Evolutionary conservation across 2,113 vertebrate genomes (phyloP).

Genomic region (Orycteropus afer): DNA sequence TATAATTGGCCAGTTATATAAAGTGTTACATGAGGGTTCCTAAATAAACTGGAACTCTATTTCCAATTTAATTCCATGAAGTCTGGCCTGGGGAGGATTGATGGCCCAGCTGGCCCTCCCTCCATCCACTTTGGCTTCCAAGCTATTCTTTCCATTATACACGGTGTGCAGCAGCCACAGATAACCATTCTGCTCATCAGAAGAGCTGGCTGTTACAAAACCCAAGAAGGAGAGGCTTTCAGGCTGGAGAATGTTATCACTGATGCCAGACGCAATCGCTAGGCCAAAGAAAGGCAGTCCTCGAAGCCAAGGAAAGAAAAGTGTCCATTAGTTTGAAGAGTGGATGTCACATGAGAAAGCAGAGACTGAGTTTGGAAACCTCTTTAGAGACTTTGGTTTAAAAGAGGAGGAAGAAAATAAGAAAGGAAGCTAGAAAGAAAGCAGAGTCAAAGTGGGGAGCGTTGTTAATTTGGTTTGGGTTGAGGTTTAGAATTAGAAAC

Average conservation of each 20-base stretch:
- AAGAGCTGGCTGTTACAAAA: not conserved
- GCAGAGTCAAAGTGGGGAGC: not conserved
- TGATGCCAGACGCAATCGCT: not conserved
- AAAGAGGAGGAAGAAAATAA: not conserved
- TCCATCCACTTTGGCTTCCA: not conserved
- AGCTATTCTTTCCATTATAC: conserved; percentile 29
- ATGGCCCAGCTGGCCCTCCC: conserved; percentile 26
- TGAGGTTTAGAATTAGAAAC: not conserved
- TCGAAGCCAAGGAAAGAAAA: not conserved
- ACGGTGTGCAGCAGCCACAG: not conserved
- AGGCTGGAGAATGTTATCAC: not conserved
- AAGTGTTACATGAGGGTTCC: conserved; percentile 25
- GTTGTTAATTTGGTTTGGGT: not conserved
- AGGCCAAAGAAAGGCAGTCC: not conserved
- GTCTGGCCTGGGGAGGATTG: not conserved
- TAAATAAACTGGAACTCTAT: conserved; percentile 27
- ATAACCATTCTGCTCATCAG: conserved; percentile 2
- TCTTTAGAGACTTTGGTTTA: not conserved
- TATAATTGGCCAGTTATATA: conserved; percentile 56
- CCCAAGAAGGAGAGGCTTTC: not conserved
- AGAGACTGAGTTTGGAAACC: not conserved
- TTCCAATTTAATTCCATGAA: conserved; percentile 51
- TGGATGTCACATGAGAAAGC: not conserved
- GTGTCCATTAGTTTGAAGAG: not conserved
- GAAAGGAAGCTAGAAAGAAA: not conserved